Evolutionary conservation across 2,888 invertebrate genomes (phyloP), one percentile per base, ranked within the genome.

Genomic region (Priocnemis perturbator): DNA sequence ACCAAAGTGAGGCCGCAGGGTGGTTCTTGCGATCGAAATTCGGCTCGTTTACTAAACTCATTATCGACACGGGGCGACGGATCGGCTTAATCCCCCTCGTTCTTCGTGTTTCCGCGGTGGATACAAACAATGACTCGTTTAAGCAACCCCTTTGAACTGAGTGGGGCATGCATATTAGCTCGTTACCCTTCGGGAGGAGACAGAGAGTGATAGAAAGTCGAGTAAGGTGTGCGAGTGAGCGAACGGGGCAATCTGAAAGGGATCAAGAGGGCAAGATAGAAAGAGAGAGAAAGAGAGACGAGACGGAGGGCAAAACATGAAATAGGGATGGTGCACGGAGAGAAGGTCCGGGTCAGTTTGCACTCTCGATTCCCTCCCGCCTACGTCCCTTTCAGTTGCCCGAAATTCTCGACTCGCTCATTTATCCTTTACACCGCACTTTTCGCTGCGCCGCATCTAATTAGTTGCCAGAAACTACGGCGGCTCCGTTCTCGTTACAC

Each of bases 381-480:
- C 17, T 44, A 2, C n/a, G 37, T n/a, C 58, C 23, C 59, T 37
- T 48, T 23, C 50, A 15, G 17, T 50, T 50, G 50, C 37, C 9
- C 50, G 50, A 50, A 50, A 50, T 50, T 50, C 50, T 4, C 19
- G 17, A 20, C 11, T 15, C 20, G 19, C 20, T 58, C 58, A 14
- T 19, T 58, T 58, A 37, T 58, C 11, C 37, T 37, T 37, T 37
- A 11, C 37, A 3, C 14, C 58, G 20, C 20, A 37, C 47, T 57
- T 60, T 65, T 60, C 14, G 45, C 15, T 14, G 30, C 55, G 45
- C 55, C 44, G 48, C 21, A n/a, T 60, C n/a, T 52, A 74, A 75
- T 75, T 74, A 68, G 61, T 64, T 66, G 47, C 20, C 23, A 19
- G 11, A 48, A 55, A 37, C n/a, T n/a, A n/a, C n/a, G n/a, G 37